Evolutionary conservation across 2,797 vertebrate species (phyloP), one percentile per base, ranked within the genome.

Genomic region (Hafferia zeledoni): DNA sequence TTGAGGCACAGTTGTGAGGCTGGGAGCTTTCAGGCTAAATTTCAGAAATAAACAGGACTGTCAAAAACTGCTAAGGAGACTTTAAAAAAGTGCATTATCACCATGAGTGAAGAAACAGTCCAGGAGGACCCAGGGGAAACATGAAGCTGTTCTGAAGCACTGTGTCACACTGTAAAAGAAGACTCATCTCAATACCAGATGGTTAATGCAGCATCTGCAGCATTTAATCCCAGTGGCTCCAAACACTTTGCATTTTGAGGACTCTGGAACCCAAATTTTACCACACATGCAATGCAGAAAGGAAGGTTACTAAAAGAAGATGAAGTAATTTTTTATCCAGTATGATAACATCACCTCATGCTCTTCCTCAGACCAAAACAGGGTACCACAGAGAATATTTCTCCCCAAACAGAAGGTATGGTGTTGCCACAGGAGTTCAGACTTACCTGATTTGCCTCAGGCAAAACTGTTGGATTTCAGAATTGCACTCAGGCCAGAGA

Each of bases 11-110:
- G 41, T 35, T 92, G 46, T 59, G 18, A 41, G 17, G 33, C 0
- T 64, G 33, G 37, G 10, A 49, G 25, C 53, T 86, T 78, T 69
- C 55, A 79, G 43, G 52, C 13, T 82, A 25, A 35, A 69, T 69
- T 79, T 79, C 35, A 44, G 55, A 63, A 27, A 61, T 15, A 28
- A 63, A 55, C 24, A 68, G 10, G n/a, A 53, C 50, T 56, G 23
- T 20, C 57, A 43, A 56, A 74, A 71, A 52, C 27, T 41, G 43
- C 31, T 39, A 53, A 50, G 55, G 50, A 91, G 23, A 53, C 63
- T 44, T 5, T 30, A 24, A 56, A 46, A 46, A 49, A 65, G 17
- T 20, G 31, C 1, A 0, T 0, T 2, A 69, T 12, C 10, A 13
- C 33, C 46, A 11, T 6, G 71, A 64, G 0, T 52, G 20, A 64